Conservation (phyloP, 2,888 invertebrate genomes). For the Digitonthophagus gazella region DNA sequence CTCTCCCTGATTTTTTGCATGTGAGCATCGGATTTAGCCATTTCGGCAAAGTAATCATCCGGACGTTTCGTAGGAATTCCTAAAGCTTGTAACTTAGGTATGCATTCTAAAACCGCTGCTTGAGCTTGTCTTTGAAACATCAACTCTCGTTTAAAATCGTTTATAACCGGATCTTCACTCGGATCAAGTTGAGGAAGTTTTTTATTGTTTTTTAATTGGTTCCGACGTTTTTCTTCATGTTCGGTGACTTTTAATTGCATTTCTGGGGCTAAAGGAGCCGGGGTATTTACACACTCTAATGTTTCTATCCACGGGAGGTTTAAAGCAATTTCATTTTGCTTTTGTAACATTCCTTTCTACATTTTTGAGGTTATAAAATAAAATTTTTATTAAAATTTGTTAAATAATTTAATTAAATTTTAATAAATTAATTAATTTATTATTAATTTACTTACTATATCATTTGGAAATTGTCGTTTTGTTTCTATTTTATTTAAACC, state of each 20-base stretch:
- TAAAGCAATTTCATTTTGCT: slow-evolving; percentile 68
- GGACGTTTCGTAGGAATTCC: slow-evolving; percentile 81
- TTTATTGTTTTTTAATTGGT: slow-evolving; percentile 65
- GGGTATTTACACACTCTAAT: slow-evolving; percentile 72
- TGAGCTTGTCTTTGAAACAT: slow-evolving; percentile 85
- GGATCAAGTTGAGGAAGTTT: slow-evolving; percentile 65
- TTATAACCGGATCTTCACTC: slow-evolving; percentile 74
- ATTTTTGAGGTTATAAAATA: too few species aligned
- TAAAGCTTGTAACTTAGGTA: slow-evolving; percentile 73
- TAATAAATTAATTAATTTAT: slow-evolving; percentile 5
- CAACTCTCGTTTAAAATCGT: slow-evolving; percentile 92
- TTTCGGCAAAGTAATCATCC: slow-evolving; percentile 97
- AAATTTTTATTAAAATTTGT: too few species aligned
- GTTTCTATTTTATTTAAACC: slow-evolving; percentile 73
- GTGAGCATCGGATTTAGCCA: slow-evolving; percentile 96
- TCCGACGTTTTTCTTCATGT: slow-evolving; percentile 68
- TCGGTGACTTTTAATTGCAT: slow-evolving; percentile 73
- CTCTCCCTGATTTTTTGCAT: slow-evolving; percentile 93
- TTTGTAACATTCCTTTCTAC: slow-evolving; percentile 66
- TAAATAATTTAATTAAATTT: slow-evolving; percentile 17
- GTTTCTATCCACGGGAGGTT: slow-evolving; percentile 83
- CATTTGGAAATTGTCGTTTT: slow-evolving; percentile 65
- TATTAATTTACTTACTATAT: slow-evolving; percentile 68
- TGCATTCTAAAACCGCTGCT: slow-evolving; percentile 77
- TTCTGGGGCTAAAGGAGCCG: slow-evolving; percentile 83